A percentile compares a stretch with the other conserved stretches of the same genome.
Evolutionary conservation across 2,888 invertebrate species (phyloP).

Genomic region (Agonopterix heracliana): DNA sequence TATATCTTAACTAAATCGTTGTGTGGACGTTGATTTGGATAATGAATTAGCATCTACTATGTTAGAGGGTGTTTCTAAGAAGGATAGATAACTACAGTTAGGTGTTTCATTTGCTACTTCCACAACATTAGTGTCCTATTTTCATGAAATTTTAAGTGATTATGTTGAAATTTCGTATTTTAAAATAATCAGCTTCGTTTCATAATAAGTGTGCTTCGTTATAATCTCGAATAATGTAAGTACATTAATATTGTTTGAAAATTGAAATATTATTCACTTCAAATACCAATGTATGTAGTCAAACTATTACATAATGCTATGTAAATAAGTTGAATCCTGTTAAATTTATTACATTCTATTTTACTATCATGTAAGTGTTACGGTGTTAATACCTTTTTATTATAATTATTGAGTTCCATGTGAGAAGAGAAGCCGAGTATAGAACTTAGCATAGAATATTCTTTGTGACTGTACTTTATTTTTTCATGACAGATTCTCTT

Average conservation of each 20-base stretch:
- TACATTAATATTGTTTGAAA: slow-evolving; percentile 3
- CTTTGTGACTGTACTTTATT: slow-evolving; percentile 5
- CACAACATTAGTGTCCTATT: slow-evolving; percentile 17
- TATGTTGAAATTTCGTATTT: slow-evolving; percentile 1
- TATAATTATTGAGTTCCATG: slow-evolving; percentile 40
- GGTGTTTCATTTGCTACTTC: slow-evolving; percentile 29
- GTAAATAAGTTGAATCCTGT: slow-evolving; percentile 74
- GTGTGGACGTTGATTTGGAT: slow-evolving; percentile 21
- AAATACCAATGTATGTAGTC: slow-evolving; percentile 11
- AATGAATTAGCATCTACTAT: slow-evolving; percentile 3
- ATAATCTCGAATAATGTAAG: slow-evolving; percentile 5
- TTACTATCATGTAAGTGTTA: slow-evolving; percentile 72
- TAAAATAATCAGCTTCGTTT: slow-evolving; percentile 9
- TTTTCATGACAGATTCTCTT: slow-evolving; percentile 26
- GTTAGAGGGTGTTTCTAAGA: slow-evolving; percentile 15
- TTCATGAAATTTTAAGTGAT: slow-evolving; percentile 2
- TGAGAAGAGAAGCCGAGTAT: slow-evolving; percentile 29
- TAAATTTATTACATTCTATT: slow-evolving; percentile 75
- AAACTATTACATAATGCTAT: slow-evolving; percentile 34
- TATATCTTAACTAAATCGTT: slow-evolving; percentile 27
- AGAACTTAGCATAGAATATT: slow-evolving; percentile 5
- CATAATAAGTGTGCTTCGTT: slow-evolving; percentile 9
- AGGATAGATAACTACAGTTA: slow-evolving; percentile 24
- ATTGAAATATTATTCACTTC: slow-evolving; percentile 9
- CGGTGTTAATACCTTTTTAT: slow-evolving; percentile 65